Evolutionary conservation across 2,113 vertebrate species (phyloP).

Genomic region (Brevimyrus niger): DNA sequence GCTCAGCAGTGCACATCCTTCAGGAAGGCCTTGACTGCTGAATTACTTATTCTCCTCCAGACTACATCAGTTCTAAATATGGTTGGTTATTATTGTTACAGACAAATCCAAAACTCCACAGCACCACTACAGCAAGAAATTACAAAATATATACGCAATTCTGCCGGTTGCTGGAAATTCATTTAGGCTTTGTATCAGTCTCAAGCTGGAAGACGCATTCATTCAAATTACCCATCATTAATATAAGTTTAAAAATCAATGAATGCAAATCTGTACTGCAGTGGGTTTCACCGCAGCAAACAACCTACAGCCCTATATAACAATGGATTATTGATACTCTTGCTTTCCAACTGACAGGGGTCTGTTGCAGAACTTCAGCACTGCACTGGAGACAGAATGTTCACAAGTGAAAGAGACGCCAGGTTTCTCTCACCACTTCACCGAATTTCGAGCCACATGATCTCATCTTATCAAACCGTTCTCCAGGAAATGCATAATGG

Average conservation of each 20-base stretch:
- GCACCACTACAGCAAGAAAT: not conserved
- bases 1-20: not conserved
- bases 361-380: not conserved
- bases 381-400: not conserved
- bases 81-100: not conserved
- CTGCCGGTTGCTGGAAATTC: not conserved
- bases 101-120: not conserved
- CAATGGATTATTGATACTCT: not conserved
- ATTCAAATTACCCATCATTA: not conserved
- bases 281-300: not conserved
- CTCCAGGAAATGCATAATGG: not conserved
- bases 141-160: not conserved
- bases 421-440: not conserved
- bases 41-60: not conserved
- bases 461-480: not conserved
- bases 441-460: not conserved
- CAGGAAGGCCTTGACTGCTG: not conserved
- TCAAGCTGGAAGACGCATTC: not conserved
- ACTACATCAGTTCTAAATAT: not conserved
- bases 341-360: not conserved
- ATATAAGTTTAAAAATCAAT: not conserved
- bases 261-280: not conserved
- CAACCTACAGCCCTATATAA: not conserved
- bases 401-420: not conserved
- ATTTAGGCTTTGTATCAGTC: not conserved